phyloP scores from a whole-genome alignment of 2,113 vertebrate genomes.

The Bothrops jararaca region DNA sequence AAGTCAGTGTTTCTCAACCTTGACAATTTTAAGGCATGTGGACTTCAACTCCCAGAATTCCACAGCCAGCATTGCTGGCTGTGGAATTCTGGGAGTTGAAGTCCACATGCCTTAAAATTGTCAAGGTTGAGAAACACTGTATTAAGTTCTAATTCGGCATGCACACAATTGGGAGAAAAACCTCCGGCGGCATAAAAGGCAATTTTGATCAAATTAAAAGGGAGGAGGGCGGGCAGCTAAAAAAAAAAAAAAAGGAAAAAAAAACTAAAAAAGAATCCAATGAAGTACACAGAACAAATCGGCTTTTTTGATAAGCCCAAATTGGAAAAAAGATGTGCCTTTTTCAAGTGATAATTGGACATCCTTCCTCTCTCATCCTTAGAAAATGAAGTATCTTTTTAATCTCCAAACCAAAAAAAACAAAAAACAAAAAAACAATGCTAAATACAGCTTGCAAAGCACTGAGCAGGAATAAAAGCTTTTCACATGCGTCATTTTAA shows the following conservation, averaged over 20 bases:
- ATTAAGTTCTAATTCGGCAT: neutral
- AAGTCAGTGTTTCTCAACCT: too few relatives aligned
- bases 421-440: neutral
- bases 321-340: neutral
- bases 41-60: too few relatives aligned
- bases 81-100: too few relatives aligned
- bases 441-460: neutral
- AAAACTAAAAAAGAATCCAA: neutral
- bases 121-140: too few relatives aligned
- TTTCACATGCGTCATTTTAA: neutral
- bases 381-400: slow-evolving; percentile 23
- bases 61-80: too few relatives aligned
- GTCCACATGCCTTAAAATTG: too few relatives aligned
- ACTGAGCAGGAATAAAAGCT: neutral
- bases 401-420: neutral
- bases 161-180: neutral
- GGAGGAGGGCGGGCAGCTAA: neutral
- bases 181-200: neutral
- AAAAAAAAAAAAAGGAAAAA: neutral
- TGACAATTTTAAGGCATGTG: too few relatives aligned
- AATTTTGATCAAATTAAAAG: neutral
- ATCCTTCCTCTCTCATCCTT: neutral
- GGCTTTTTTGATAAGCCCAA: slow-evolving; percentile 6
- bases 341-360: neutral
- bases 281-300: neutral